phyloP scores from a whole-genome alignment of 1,140 invertebrate genomes.

The Neodiprion virginianus region DNA sequence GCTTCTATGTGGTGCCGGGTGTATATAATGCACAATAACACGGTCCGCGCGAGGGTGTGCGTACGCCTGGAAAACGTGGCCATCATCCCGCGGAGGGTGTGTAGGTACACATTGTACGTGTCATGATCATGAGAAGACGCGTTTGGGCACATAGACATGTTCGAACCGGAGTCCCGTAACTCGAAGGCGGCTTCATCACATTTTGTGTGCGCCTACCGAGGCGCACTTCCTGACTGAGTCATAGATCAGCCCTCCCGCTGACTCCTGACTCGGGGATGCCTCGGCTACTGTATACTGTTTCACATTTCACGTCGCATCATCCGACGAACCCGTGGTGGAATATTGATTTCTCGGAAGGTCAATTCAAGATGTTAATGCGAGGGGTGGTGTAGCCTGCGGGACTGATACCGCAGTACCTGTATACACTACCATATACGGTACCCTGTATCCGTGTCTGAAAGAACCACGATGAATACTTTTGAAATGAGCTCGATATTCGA shows the following conservation, averaged over 20 bases:
- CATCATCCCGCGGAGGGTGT: neutral
- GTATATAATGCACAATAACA: too few species aligned
- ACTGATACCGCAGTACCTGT: too few species aligned
- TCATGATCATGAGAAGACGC: neutral
- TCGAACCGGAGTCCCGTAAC: neutral
- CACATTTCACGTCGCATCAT: constrained; percentile 7
- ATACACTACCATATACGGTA: too few species aligned
- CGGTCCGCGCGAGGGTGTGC: neutral
- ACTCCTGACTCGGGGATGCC: constrained; percentile 1
- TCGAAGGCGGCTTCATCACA: neutral
- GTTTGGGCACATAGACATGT: neutral
- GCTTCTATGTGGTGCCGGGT: neutral
- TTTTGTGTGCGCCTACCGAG: constrained; percentile 4
- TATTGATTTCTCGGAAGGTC: constrained; percentile 7
- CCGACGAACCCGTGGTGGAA: neutral
- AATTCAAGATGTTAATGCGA: neutral
- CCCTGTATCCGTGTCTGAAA: too few species aligned
- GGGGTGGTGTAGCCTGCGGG: neutral
- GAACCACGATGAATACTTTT: too few species aligned
- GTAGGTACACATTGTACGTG: neutral
- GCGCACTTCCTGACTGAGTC: constrained; percentile 4
- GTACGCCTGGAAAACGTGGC: neutral
- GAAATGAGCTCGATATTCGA: too few species aligned
- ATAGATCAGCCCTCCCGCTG: constrained; percentile 6
- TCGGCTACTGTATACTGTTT: constrained; percentile 5